Evolutionary conservation across 2,113 vertebrate species (phyloP), one percentile per base, ranked within the genome.

Genomic region (Callopanchax toddi): DNA sequence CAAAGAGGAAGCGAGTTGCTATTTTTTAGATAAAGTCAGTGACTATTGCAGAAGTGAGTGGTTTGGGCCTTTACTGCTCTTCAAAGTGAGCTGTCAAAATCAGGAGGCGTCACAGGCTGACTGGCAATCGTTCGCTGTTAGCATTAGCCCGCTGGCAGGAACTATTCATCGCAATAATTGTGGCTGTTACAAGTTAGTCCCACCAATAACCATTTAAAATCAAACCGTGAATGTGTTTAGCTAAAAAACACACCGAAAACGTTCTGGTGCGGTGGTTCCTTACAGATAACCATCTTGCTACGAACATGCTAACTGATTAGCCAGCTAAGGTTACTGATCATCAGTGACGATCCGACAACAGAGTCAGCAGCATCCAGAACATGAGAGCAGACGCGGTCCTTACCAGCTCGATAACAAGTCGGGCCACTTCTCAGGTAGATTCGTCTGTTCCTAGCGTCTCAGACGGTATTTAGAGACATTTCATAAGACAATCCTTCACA

Each of bases 81-180:
- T 69, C 36, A 22, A 12, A 74, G 0, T n/a, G 79, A 90, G 76
- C 85, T 90, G 86, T 88, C 86, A 86, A 67, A 83, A 51, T 11
- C 74, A 68, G 68, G 26, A 83, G 73, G 69, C 76, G 84, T 78
- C 83, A 84, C 59, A 26, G 49, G 20, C 81, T 49, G 66, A 42
- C 66, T 77, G 71, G 75, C 82, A 26, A 25, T n/a, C 49, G 22
- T 48, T 46, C 17, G 48, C 51, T 37, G 50, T 46, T 81, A 81
- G 55, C 67, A 43, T 71, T 83, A 85, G 86, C 75, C 48, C 44
- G 21, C 10, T 26, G 6, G 10, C 9, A 25, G 22, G 18, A n/a
- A 51, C n/a, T 17, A 1, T 1, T 3, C 25, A 20, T 15, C 8
- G 9, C 2, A 13, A 9, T 10, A 0, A 21, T 39, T n/a, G 5